Percentiles rank a stretch among this genome's conserved stretches.
phyloP scores from a whole-genome alignment of 2,113 vertebrate species.

The Calidris pugnax region DNA sequence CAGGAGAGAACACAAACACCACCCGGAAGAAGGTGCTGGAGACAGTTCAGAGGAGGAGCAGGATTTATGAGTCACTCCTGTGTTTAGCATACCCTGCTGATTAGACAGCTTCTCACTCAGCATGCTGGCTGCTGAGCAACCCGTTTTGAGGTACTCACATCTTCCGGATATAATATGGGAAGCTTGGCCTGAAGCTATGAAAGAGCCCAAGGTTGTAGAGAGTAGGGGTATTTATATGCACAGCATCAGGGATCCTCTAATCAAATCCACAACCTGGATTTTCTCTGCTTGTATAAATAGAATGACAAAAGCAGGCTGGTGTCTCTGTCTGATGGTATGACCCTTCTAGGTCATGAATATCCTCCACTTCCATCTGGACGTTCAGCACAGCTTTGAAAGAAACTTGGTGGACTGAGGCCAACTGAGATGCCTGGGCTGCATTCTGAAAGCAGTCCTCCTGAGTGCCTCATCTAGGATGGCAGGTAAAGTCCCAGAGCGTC shows the following conservation, averaged over 20 bases:
- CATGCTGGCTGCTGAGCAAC: background rate
- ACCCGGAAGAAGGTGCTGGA: background rate
- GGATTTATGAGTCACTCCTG: constrained; percentile 5
- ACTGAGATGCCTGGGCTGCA: background rate
- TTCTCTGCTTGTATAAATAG: background rate
- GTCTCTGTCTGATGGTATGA: background rate
- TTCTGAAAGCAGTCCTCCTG: background rate
- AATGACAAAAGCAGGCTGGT: background rate
- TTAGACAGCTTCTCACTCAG: constrained; percentile 10
- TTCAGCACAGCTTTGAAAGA: background rate
- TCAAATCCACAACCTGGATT: background rate
- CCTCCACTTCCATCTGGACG: background rate
- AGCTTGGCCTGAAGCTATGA: background rate
- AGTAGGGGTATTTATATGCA: background rate
- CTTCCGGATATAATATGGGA: background rate
- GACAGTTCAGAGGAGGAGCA: background rate
- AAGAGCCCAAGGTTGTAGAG: background rate
- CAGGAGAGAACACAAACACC: background rate
- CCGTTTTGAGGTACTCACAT: background rate
- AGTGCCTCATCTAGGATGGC: background rate
- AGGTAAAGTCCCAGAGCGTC: background rate
- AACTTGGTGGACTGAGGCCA: background rate
- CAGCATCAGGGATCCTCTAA: background rate
- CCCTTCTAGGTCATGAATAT: background rate
- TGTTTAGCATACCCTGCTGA: background rate